Percentiles rank a stretch among this genome's conserved stretches.
Conservation (phyloP, 2,888 invertebrate species). For the Nymphalis urticae region DNA sequence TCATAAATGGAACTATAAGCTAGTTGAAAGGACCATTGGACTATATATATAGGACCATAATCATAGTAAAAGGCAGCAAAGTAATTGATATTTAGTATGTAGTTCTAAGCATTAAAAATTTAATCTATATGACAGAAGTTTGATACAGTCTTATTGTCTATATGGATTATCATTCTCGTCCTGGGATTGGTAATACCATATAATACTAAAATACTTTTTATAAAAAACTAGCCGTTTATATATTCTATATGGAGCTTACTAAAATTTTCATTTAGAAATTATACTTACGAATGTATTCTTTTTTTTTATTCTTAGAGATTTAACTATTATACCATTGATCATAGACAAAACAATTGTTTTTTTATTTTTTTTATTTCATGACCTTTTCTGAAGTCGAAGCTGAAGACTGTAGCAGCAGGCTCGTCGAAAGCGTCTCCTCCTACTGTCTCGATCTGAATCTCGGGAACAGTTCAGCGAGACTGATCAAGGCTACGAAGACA, state of each 20-base stretch:
- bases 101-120: not conserved
- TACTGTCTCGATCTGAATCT: conserved; percentile 76
- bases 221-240: too few relatives aligned
- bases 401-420: conserved; percentile 53
- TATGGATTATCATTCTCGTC: not conserved
- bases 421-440: conserved; percentile 81
- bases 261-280: too few relatives aligned
- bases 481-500: conserved; percentile 69
- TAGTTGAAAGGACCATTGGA: too few relatives aligned
- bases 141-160: conserved; percentile 1
- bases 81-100: not conserved
- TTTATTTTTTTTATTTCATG: too few relatives aligned
- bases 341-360: too few relatives aligned
- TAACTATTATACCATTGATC: too few relatives aligned
- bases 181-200: too few relatives aligned
- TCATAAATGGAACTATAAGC: too few relatives aligned
- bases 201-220: too few relatives aligned
- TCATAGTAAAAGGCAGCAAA: not conserved
- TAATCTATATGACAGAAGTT: not conserved
- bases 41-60: not conserved
- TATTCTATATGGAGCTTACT: too few relatives aligned
- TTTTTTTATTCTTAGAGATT: too few relatives aligned
- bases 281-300: too few relatives aligned
- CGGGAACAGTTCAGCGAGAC: conserved; percentile 68
- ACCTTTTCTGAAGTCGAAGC: conserved; percentile 38